Evolutionary conservation across 23 tunicate species (phyloP), one percentile per base, ranked within the genome.

Genomic region (Trididemnum nubilum): DNA sequence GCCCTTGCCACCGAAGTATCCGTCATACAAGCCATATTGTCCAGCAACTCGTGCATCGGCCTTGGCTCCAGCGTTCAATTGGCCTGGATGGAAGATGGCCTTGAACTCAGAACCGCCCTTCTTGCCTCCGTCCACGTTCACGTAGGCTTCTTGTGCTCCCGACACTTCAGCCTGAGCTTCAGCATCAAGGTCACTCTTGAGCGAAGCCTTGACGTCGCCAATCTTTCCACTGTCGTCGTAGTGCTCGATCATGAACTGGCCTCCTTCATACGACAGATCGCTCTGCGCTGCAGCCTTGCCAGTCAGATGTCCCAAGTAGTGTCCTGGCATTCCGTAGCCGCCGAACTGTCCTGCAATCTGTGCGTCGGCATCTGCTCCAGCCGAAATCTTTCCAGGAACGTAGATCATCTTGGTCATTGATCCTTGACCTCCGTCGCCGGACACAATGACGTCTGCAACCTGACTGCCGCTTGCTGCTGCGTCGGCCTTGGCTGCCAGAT

Each of bases 81-180:
- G 67, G 4, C 67, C 67, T 61, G 67, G 67, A 24, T 61, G 67
- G 67, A 21, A 61, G 26, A 21, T 61, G 29, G 29, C 5, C 67
- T 15, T 24, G 67, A 61, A 12, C 28, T 5, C n/a, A 3, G 67
- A 61, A 3, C 67, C 67, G 26, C 67, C 67, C 25, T 15, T 61
- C 67, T 61, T 61, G 67, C 67, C 67, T 61, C 67, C 67, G 67
- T 61, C 67, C 26, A 61, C 67, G 22, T 24, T 5, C 25, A 61
- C 26, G 26, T 3, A 22, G 4, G 67, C 67, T 12, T 61, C 67
- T 23, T 61, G 67, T n/a, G 67, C 4, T 61, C 67, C 67, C 5
- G 67, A 61, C 5, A 61, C 67, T 12, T 61, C 28, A 3, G 67
- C 67, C 5, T 61, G 26, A 61, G 67, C 67, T 12, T 22, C 67